Conservation (phyloP, 2,888 invertebrate genomes). For the Syrista parreyssii region DNA sequence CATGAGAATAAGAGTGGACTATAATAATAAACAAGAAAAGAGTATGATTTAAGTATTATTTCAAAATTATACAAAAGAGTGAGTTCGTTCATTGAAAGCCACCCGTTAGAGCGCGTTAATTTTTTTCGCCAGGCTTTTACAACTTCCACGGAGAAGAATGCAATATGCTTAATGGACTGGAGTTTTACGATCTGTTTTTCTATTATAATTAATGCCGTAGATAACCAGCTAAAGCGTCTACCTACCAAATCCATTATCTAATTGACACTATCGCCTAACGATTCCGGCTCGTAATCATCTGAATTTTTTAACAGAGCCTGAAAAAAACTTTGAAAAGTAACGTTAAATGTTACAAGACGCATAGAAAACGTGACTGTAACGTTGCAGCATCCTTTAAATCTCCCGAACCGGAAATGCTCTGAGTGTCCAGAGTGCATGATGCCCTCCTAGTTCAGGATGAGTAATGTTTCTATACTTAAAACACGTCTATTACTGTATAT, state of each 20-base stretch:
- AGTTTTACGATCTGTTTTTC: slow-evolving; percentile 11
- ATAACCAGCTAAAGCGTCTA: not conserved
- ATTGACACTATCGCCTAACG: not conserved
- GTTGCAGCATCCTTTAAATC: not conserved
- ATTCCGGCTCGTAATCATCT: not conserved
- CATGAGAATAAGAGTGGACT: no score
- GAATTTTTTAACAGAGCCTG: not conserved
- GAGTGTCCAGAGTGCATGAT: not conserved
- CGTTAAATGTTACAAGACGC: not conserved
- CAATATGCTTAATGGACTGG: slow-evolving; percentile 44
- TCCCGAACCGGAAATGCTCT: not conserved
- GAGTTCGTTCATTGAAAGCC: not conserved
- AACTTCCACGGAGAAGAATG: slow-evolving; percentile 20
- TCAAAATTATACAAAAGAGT: not conserved
- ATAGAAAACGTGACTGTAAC: not conserved
- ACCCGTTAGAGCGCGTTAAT: not conserved
- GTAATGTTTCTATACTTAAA: not conserved
- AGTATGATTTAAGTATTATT: not conserved
- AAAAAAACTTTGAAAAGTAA: not conserved
- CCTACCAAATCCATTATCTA: not conserved
- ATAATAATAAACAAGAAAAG: not conserved
- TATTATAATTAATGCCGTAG: not conserved
- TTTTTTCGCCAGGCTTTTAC: slow-evolving; percentile 12
- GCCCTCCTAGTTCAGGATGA: not conserved
- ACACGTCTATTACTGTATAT: not conserved